Conservation (phyloP, 2,888 invertebrate genomes). For the Tromatobia lineatoria region DNA sequence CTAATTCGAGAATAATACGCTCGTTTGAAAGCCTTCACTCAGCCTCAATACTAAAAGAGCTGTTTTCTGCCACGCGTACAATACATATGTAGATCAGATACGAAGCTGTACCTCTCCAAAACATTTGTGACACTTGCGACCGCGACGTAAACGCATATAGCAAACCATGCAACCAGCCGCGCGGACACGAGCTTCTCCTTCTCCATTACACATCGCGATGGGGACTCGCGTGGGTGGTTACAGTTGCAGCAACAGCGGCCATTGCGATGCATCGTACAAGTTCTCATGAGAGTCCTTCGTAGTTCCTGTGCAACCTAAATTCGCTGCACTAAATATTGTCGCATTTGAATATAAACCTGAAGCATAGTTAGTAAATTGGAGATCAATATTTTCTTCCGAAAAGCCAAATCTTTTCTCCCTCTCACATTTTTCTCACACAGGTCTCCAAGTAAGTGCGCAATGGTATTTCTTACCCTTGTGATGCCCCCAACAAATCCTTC, state of each 20-base stretch:
- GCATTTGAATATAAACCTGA: conserved; percentile 6
- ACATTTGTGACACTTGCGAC: conserved; percentile 32
- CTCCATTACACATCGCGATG: conserved; percentile 55
- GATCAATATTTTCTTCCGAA: conserved; percentile 14
- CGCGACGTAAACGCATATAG: conserved; percentile 44
- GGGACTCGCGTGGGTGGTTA: conserved; percentile 67
- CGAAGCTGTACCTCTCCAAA: neutral
- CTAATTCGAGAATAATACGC: neutral
- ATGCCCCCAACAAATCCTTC: too few species aligned
- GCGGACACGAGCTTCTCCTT: conserved; percentile 44
- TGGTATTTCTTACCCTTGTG: conserved; percentile 73
- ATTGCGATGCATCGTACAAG: conserved; percentile 62
- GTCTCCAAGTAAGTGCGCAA: conserved; percentile 57
- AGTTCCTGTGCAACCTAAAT: neutral
- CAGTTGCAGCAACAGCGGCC: conserved; percentile 61
- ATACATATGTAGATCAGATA: conserved; percentile 9
- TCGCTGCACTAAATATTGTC: neutral
- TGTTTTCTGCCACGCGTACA: conserved; percentile 62
- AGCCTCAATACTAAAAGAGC: conserved; percentile 52
- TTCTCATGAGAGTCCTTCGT: conserved; percentile 34
- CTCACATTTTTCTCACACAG: neutral
- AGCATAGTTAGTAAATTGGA: neutral
- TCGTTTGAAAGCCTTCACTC: conserved; percentile 57
- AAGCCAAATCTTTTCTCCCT: neutral
- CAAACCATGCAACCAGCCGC: conserved; percentile 4